phyloP scores from a whole-genome alignment of 2,797 vertebrate genomes.

The Euthynnus affinis region DNA sequence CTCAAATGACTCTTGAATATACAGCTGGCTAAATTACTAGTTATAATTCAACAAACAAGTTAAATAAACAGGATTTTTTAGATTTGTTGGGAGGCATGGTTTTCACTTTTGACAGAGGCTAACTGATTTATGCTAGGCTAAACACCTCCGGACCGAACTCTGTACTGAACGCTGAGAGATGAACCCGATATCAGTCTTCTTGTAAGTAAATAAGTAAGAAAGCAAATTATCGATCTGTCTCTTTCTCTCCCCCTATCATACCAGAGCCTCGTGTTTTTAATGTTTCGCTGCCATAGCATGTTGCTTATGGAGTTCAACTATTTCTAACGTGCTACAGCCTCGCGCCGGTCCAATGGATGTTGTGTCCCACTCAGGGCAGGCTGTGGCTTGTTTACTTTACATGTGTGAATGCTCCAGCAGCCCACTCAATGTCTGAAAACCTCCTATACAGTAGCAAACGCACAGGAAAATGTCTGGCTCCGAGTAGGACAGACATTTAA shows the following conservation, averaged over 20 bases:
- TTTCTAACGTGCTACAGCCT: constrained; percentile 46
- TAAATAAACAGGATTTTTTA: constrained; percentile 1
- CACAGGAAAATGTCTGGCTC: constrained; percentile 49
- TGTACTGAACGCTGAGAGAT: not conserved
- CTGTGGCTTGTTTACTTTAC: constrained; percentile 53
- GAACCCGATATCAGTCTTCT: not conserved
- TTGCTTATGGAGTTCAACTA: constrained; percentile 54
- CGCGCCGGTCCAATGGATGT: constrained; percentile 56
- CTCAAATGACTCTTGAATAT: not conserved
- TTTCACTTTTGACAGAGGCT: constrained; percentile 29
- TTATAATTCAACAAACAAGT: not conserved
- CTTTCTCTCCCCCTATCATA: constrained; percentile 14
- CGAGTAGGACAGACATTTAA: constrained; percentile 66
- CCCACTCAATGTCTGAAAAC: constrained; percentile 69
- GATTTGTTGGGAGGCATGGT: not conserved
- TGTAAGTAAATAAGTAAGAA: not conserved
- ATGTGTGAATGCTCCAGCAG: constrained; percentile 48
- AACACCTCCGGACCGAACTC: constrained; percentile 5
- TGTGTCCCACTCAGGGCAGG: constrained; percentile 62
- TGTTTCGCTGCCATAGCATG: constrained; percentile 19
- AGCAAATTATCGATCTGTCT: constrained; percentile 1
- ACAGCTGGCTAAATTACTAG: not conserved
- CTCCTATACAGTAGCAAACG: constrained; percentile 39
- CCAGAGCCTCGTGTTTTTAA: constrained; percentile 22
- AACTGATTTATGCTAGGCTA: constrained; percentile 32